Base-by-base conservation (phyloP, 2,888 invertebrate genomes). In the Yponomeuta evonymella region DNA sequence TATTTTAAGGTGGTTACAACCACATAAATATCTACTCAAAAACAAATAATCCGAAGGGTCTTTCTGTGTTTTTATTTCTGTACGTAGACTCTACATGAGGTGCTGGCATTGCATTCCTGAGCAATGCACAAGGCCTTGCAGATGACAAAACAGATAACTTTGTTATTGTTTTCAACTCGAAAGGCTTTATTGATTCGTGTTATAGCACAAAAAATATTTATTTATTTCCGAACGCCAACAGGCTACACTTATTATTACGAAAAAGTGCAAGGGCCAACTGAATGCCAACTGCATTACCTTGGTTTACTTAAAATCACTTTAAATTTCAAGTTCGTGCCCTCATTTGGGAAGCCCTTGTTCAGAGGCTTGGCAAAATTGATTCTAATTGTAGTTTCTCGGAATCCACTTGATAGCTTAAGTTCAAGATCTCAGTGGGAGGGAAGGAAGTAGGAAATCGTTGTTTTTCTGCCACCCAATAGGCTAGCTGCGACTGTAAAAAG, bases 41-140 rank as follows among this genome's bases (percentile, higher is more conserved):
- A 11, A 12, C 29, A 15, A 12, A 6, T 36, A 67, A 36, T 12
- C 67, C 15, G 51, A 58, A 15, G 15, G 51, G 51, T 58, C 51
- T 58, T 58, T 58, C 51, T 58, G 51, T 58, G 15, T 15, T 58
- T 58, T 15, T 58, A 15, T 58, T 58, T 12, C 51, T 58, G 51
- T 58, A 15, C 51, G 51, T 58, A 58, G 51, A 58, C 51, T 58
- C 51, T 58, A 58, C 15, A 58, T 58, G 33, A 33, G 36, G 67
- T 23, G 67, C 33, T 36, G 67, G n/a, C 30, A n/a, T 58, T 48
- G 51, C 69, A 69, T 69, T 69, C 51, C 65, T 65, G 29, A 11
- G 65, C 33, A 65, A 65, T 65, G 33, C 65, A 58, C 51, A 58
- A 58, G 15, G 51, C 12, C 51, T 58, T 58, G 51, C 51, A 58